phyloP scores from a whole-genome alignment of 2,888 invertebrate genomes.

The Camponotus fellah region DNA sequence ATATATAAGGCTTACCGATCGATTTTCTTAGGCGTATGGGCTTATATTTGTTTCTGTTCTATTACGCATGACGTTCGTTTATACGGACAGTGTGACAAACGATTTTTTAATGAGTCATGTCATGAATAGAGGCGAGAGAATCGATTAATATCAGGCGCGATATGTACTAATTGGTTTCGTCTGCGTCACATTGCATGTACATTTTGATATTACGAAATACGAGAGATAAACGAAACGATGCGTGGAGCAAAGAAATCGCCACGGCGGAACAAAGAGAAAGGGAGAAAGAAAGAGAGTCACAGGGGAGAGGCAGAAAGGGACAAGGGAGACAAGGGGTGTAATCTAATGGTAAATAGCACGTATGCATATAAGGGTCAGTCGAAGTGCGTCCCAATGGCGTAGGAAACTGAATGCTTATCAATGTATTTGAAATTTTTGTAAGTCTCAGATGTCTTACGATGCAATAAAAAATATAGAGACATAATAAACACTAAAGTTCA shows the following conservation, averaged over 20 bases:
- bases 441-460: neutral
- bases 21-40: slow-evolving; percentile 16
- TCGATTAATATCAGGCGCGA: slow-evolving; percentile 56
- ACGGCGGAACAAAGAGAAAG: slow-evolving; percentile 50
- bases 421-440: neutral
- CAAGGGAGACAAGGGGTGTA: slow-evolving; percentile 64
- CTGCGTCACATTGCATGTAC: slow-evolving; percentile 27
- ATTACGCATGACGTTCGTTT: slow-evolving; percentile 53
- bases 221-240: slow-evolving; percentile 40
- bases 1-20: slow-evolving; percentile 34
- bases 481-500: neutral
- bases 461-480: neutral
- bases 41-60: slow-evolving; percentile 25
- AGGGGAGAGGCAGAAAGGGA: slow-evolving; percentile 44
- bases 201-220: slow-evolving; percentile 47
- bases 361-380: slow-evolving; percentile 63
- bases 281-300: slow-evolving; percentile 51
- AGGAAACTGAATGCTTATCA: slow-evolving; percentile 31
- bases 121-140: slow-evolving; percentile 47
- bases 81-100: slow-evolving; percentile 40
- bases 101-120: slow-evolving; percentile 60
- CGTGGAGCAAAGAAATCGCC: slow-evolving; percentile 60
- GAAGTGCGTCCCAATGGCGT: slow-evolving; percentile 61
- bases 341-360: slow-evolving; percentile 72
- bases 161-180: slow-evolving; percentile 60